phyloP scores from a whole-genome alignment of 2,888 invertebrate species.

The Drosophila engyochracea region DNA sequence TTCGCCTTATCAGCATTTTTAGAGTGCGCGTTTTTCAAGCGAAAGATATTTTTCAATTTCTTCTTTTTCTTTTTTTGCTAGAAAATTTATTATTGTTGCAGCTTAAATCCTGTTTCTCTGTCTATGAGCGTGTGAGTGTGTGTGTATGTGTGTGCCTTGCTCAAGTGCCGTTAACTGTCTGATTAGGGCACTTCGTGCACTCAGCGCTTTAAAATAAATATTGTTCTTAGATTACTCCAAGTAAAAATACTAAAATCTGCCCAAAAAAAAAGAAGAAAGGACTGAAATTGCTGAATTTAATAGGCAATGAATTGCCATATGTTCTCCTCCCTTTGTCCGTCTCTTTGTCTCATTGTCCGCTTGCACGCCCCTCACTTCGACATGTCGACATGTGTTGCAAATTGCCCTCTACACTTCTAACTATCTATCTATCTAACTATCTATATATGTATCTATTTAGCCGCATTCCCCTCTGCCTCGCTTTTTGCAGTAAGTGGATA shows the following conservation, averaged over 20 bases:
- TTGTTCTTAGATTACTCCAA: constrained; percentile 77
- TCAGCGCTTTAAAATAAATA: constrained; percentile 80
- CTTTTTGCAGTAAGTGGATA: neutral
- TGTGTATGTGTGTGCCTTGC: constrained; percentile 26
- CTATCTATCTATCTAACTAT: neutral
- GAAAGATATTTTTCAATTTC: constrained; percentile 62
- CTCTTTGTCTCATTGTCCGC: constrained; percentile 5
- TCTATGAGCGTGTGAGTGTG: constrained; percentile 23
- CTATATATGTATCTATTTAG: neutral
- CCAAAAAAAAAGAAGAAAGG: constrained; percentile 45
- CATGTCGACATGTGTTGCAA: constrained; percentile 58
- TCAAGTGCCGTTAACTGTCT: constrained; percentile 77
- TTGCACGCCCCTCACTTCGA: constrained; percentile 34
- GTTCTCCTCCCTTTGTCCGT: constrained; percentile 25
- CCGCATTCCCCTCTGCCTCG: neutral
- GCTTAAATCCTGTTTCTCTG: constrained; percentile 75
- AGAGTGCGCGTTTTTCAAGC: constrained; percentile 65
- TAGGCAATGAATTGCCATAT: constrained; percentile 68
- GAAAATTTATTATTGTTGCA: constrained; percentile 79
- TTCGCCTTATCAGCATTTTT: constrained; percentile 79
- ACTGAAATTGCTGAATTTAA: constrained; percentile 71
- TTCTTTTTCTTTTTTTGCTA: constrained; percentile 40
- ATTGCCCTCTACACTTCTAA: constrained; percentile 31
- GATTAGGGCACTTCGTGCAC: constrained; percentile 77
- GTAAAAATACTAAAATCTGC: constrained; percentile 65